phyloP scores from a whole-genome alignment of 2,888 invertebrate species.

The Mactromeris polynyma region DNA sequence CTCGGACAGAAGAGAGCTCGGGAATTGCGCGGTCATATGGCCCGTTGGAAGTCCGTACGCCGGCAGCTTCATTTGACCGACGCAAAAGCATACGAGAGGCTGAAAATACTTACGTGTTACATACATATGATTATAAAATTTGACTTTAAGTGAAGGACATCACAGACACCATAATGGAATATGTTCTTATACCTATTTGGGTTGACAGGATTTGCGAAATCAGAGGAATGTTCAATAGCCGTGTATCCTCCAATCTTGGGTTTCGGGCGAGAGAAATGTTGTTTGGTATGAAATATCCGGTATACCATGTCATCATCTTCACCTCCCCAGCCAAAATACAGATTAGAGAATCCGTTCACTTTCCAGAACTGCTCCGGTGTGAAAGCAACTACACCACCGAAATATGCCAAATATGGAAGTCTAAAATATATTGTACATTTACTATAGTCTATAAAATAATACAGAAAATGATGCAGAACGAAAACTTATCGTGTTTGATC shows the following conservation, averaged over 20 bases:
- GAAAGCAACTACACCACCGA: conserved; percentile 97
- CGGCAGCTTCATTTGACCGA: too few species aligned
- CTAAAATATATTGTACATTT: conserved; percentile 88
- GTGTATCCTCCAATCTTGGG: conserved; percentile 53
- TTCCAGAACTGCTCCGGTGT: conserved; percentile 94
- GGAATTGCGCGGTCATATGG: too few species aligned
- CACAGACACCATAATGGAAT: too few species aligned
- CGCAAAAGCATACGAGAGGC: too few species aligned
- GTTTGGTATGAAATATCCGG: conserved; percentile 45
- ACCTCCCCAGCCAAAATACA: conserved; percentile 99
- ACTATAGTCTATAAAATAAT: not conserved
- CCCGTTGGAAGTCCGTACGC: too few species aligned
- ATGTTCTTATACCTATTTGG: conserved; percentile 61
- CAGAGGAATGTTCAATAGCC: conserved; percentile 44
- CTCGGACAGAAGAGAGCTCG: too few species aligned
- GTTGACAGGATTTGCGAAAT: conserved; percentile 53
- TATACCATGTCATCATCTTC: conserved; percentile 92
- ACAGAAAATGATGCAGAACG: too few species aligned
- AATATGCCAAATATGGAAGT: conserved; percentile 95
- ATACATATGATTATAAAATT: too few species aligned
- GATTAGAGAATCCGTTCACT: conserved; percentile 95
- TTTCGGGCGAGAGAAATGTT: conserved; percentile 59
- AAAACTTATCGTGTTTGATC: too few species aligned
- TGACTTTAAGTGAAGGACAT: too few species aligned
- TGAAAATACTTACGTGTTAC: too few species aligned